Base-by-base conservation (phyloP, 2,797 vertebrate genomes). In the Ispidina lecontei region DNA sequence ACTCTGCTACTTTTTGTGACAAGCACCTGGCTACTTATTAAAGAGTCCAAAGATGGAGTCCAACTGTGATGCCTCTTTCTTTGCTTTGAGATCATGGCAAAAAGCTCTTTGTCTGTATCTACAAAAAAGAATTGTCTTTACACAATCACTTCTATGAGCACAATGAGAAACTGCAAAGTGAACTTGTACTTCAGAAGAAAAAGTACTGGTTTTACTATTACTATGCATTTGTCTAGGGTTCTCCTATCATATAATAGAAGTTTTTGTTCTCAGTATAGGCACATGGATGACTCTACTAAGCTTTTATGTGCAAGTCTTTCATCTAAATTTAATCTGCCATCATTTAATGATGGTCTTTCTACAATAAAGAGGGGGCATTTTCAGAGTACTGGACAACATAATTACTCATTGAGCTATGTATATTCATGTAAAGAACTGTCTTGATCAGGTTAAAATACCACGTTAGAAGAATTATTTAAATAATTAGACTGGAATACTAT, bases 281-380 rank as follows among this genome's bases (percentile, higher is more conserved):
- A 93, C 82, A 64, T 85, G 47, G 46, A 91, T 76, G 37, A 11
- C 22, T 95, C 78, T 62, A 73, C 59, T 65, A 69, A 89, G 82
- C 91, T 96, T 91, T 95, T 65, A 95, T 83, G 86, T 84, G 49
- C 12, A 75, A 56, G 63, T 44, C 90, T 93, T 93, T 95, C 4
- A 93, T 92, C 81, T 89, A 91, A 87, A 92, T 93, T 93, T 91
- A 91, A 95, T 70, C 85, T 75, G 87, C 58, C 37, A 39, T 39
- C 13, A 39, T 39, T 39, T 96, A 96, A 92, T 87, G 73, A 94
- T 70, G 58, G 79, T 55, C 54, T 46, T 28, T 73, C 55, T 75
- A 64, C 85, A 88, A 77, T 39, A 94, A 93, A 70, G 44, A 85
- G 39, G 91, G 76, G 83, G 37, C 73, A 93, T 80, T 87, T 87